Evolutionary conservation across 2,888 invertebrate genomes (phyloP), one percentile per base, ranked within the genome.

Genomic region (Yponomeuta cagnagella): DNA sequence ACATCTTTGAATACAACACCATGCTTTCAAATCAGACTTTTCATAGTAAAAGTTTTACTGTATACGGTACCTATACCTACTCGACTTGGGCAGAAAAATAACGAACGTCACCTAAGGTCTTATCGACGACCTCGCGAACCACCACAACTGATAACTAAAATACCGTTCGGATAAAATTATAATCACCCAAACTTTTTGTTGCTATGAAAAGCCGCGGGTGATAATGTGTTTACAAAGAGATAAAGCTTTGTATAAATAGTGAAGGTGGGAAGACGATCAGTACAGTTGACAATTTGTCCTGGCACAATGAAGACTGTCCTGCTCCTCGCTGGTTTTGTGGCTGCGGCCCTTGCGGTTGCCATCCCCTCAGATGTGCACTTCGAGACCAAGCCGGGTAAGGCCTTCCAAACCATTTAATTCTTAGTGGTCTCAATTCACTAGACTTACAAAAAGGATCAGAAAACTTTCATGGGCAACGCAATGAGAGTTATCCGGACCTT

Each of bases 301-400:
- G 72, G 73, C 75, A 84, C 76, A 72, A 86, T 85, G 87, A 87
- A 83, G 82, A 82, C 84, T 80, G 80, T 86, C 78, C 74, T 86
- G 72, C 74, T 87, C 70, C 76, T 88, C 58, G 79, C 83, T 68
- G 82, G 80, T 74, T 78, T 84, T 30, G 73, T 83, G 69, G 84
- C 82, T 76, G 76, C 86, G 70, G 80, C 77, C 69, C 74, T 80
- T 66, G 84, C 81, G 70, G 78, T 73, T 66, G 74, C 75, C 71
- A 73, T 79, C 63, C 71, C 75, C 48, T 74, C 75, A 15, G 68
- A 71, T 70, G 65, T 74, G 83, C 80, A 4, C 85, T 93, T 75
- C 67, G 70, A 83, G 76, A 72, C n/a, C 77, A 76, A 64, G 74
- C 73, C 70, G 48, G 70, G 70, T 70, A 70, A 70, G 70, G 2